Conservation (phyloP, 2,797 vertebrate genomes). For the Xiphophorus birchmanni region DNA sequence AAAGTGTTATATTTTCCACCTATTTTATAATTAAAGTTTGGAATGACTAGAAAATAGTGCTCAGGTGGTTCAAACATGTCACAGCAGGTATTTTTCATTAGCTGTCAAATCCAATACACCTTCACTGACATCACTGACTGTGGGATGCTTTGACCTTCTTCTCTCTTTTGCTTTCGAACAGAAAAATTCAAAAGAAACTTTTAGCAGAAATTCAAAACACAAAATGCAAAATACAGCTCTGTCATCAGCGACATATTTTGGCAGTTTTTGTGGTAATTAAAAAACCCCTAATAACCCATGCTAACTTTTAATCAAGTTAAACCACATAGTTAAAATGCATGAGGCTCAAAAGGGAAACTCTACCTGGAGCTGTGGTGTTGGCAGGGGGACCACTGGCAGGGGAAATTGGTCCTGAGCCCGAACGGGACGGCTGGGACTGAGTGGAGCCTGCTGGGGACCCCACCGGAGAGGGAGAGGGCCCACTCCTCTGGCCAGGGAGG, state of each 20-base stretch:
- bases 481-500: slow-evolving; percentile 89
- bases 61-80: slow-evolving; percentile 27
- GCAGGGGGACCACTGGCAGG: slow-evolving; percentile 83
- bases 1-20: background rate
- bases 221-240: slow-evolving; percentile 35
- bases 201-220: slow-evolving; percentile 54
- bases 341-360: slow-evolving; percentile 21
- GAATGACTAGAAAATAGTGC: background rate
- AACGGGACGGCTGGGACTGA: slow-evolving; percentile 92
- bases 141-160: slow-evolving; percentile 34
- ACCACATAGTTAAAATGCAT: slow-evolving; percentile 31
- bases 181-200: slow-evolving; percentile 59
- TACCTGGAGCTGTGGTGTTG: slow-evolving; percentile 86
- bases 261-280: slow-evolving; percentile 13
- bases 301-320: slow-evolving; percentile 35
- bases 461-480: slow-evolving; percentile 91
- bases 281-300: slow-evolving; percentile 26
- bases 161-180: slow-evolving; percentile 48
- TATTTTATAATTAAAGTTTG: background rate
- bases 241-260: slow-evolving; percentile 30
- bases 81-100: slow-evolving; percentile 29
- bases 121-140: slow-evolving; percentile 35
- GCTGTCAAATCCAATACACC: slow-evolving; percentile 31
- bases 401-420: slow-evolving; percentile 92
- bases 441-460: slow-evolving; percentile 93